Base-by-base conservation (phyloP, 2,113 vertebrate species). In the Ranitomeya variabilis region DNA sequence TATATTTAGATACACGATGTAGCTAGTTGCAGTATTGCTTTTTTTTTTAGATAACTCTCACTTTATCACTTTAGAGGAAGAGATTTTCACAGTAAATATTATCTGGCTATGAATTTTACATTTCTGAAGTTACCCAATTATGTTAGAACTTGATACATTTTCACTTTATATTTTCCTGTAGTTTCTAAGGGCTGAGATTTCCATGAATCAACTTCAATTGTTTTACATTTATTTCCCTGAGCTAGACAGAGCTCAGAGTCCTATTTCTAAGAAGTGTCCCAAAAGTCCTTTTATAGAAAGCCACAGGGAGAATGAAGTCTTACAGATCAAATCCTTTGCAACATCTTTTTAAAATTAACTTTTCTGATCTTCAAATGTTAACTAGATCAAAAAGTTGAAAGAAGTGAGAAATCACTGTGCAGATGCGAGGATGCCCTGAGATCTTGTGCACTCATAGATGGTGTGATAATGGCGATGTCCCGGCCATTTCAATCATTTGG, bases 161-260 rank as follows among this genome's bases (percentile, higher is more conserved):
- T 79, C 52, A 55, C 77, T 79, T 79, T 57, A 79, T 23, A 79
- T 79, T 79, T 57, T 79, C 21, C 21, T 76, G 73, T 51, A n/a
- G 52, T 57, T 79, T 55, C 52, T 23, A 79, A 57, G 52, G 77
- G 13, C 51, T 55, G 21, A 23, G 12, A 79, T 79, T 79, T 79
- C n/a, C 51, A 55, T 79, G 52, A 79, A 79, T 79, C 77, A 55
- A 14, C 51, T 79, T 79, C 51, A 54, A 57, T 79, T 79, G 73
- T 76, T 79, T 79, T 79, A 79, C 21, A 79, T 54, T 79, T 79
- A 79, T 79, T 79, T 79, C 77, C 77, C 52, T 79, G n/a, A 79
- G 77, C 77, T 23, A 79, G 52, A 55, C 52, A 0, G 52, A 57
- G 57, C 77, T 79, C 52, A 55, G 45, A 55, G n/a, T 55, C 21